Conservation (phyloP, 2,113 vertebrate genomes). For the Rhagologus leucostigma region DNA sequence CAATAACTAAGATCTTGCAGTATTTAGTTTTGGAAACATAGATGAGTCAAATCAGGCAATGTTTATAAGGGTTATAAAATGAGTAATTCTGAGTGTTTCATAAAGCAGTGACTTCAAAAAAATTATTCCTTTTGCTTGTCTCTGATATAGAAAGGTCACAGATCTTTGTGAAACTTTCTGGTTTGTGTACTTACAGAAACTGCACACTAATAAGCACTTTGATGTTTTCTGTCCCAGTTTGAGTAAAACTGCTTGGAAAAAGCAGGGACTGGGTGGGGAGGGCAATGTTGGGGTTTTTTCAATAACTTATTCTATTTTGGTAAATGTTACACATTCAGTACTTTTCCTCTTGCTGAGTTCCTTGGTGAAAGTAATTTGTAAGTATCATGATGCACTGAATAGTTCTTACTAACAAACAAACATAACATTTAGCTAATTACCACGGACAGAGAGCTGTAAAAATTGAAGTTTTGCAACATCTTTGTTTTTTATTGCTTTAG, state of each 20-base stretch:
- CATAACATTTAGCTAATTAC: not conserved
- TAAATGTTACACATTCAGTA: not conserved
- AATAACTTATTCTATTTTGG: not conserved
- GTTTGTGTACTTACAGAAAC: not conserved
- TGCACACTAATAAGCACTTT: not conserved
- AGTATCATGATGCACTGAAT: not conserved
- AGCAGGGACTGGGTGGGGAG: not conserved
- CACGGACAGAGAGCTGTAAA: not conserved
- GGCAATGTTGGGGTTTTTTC: accelerated
- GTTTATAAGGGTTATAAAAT: not conserved
- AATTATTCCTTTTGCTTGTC: not conserved
- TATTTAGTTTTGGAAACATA: not conserved
- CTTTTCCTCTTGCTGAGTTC: not conserved
- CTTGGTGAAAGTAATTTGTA: not conserved
- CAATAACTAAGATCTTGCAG: not conserved
- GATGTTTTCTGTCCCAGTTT: not conserved
- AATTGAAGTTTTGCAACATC: not conserved
- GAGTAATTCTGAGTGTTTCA: not conserved
- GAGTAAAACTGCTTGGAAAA: not conserved
- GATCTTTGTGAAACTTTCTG: not conserved
- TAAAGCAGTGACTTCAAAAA: not conserved
- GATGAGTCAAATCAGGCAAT: not conserved
- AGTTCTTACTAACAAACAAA: not conserved
- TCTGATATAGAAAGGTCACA: not conserved
- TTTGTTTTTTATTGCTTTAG: not conserved